Conservation (phyloP, 2,113 vertebrate species). For the Marmota flaviventris region DNA sequence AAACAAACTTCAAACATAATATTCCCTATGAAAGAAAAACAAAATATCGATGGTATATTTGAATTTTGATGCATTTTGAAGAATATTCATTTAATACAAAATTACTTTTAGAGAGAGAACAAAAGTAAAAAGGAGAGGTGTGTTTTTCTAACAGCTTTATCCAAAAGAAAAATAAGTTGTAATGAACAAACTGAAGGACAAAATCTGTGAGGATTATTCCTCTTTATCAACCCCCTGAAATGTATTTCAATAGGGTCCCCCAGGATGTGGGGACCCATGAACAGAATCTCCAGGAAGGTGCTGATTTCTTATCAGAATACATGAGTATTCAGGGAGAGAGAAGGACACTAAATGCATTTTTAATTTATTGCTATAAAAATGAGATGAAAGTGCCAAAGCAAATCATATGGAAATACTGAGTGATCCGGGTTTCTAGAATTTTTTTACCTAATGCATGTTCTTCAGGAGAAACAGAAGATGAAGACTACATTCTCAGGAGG, state of each 20-base stretch:
- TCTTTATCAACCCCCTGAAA: neutral
- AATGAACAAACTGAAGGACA: neutral
- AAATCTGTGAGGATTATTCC: neutral
- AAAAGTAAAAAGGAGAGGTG: neutral
- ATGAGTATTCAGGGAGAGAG: neutral
- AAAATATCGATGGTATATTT: neutral
- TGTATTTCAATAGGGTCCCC: neutral
- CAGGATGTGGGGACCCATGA: neutral
- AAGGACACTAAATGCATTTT: neutral
- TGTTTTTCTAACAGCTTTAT: neutral
- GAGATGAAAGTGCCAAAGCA: neutral
- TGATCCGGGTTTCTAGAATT: neutral
- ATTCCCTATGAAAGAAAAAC: neutral
- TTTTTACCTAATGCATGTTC: neutral
- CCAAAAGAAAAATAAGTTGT: neutral
- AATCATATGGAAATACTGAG: neutral
- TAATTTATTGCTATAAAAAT: neutral
- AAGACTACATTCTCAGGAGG: neutral
- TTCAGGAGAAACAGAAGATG: neutral
- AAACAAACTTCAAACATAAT: neutral
- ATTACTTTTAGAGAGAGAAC: neutral
- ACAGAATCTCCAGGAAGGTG: neutral
- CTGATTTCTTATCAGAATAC: neutral
- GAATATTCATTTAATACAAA: neutral
- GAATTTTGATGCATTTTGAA: neutral